These are phyloP conservation scores for Etheostoma perlongum DNA, from an alignment of 2,797 vertebrate species.

Conservation along the genomic window DNA sequence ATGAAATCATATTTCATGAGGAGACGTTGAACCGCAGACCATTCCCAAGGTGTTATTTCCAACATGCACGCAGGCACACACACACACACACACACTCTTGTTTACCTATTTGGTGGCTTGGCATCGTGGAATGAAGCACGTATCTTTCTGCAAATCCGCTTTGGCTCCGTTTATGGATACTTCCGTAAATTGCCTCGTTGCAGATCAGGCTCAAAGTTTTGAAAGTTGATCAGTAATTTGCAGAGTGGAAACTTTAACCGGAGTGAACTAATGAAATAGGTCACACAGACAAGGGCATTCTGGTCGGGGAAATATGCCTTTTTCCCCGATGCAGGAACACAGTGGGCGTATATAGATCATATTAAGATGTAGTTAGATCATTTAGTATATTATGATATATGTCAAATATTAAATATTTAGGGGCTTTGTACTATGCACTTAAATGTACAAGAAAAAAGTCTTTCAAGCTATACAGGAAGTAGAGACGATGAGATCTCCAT, in stretches of 20 bases:
- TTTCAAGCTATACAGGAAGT: slow-evolving; percentile 32
- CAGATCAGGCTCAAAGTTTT: slow-evolving; percentile 69
- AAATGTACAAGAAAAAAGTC: background rate
- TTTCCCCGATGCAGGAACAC: background rate
- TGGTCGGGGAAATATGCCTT: background rate
- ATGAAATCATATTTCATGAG: slow-evolving; percentile 83
- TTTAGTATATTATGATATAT: background rate
- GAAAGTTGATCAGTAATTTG: slow-evolving; percentile 69
- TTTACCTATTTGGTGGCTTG: slow-evolving; percentile 83
- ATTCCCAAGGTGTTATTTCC: slow-evolving; percentile 79
- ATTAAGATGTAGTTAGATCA: background rate
- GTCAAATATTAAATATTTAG: background rate
- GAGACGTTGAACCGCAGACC: slow-evolving; percentile 77
- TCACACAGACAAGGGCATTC: slow-evolving; percentile 19
- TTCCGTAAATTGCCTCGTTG: slow-evolving; percentile 72
- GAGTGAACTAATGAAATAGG: slow-evolving; percentile 33
- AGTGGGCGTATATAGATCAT: background rate
- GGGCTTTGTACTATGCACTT: background rate
- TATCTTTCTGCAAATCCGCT: slow-evolving; percentile 82
- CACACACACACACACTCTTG: slow-evolving; percentile 57
- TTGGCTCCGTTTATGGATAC: slow-evolving; percentile 74
- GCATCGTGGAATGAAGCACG: slow-evolving; percentile 73
- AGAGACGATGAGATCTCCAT: slow-evolving; percentile 9
- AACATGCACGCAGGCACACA: slow-evolving; percentile 22
- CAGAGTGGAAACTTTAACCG: slow-evolving; percentile 9